These are phyloP conservation scores for Stenoptilia bipunctidactyla DNA, from an alignment of 2,888 invertebrate genomes.

Conservation along the genomic window DNA sequence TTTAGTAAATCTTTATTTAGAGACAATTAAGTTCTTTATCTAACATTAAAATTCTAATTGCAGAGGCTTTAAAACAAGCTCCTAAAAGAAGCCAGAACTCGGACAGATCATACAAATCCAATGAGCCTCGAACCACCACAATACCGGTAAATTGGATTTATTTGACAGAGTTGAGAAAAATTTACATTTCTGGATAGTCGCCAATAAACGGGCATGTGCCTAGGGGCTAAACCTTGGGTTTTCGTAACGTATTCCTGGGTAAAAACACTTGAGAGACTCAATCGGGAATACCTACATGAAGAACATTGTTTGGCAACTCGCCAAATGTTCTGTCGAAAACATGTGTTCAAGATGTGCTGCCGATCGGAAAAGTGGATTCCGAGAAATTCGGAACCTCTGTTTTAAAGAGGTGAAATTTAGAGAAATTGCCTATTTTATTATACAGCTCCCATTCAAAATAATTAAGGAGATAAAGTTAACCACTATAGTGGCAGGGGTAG, in stretches of 20 bases:
- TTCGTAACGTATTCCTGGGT: background rate
- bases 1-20: too few relatives aligned
- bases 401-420: background rate
- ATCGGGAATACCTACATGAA: background rate
- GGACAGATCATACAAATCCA: too few relatives aligned
- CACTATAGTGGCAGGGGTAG: too few relatives aligned
- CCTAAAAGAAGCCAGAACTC: too few relatives aligned
- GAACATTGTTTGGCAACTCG: background rate
- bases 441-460: too few relatives aligned
- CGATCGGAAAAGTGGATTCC: background rate
- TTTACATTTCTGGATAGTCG: background rate
- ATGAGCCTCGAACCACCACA: background rate
- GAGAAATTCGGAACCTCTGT: background rate
- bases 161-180: background rate
- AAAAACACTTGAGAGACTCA: slow-evolving; percentile 1
- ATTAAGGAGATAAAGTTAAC: too few relatives aligned
- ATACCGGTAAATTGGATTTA: background rate
- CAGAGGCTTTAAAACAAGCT: too few relatives aligned
- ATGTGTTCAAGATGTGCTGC: background rate
- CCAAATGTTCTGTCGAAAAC: slow-evolving; percentile 1
- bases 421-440: background rate
- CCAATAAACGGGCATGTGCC: background rate
- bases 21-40: too few relatives aligned
- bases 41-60: too few relatives aligned
- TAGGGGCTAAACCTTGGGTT: background rate